Percentiles rank a stretch among this genome's conserved stretches.
phyloP scores from a whole-genome alignment of 2,888 invertebrate genomes.

The Drosophila limbata region DNA sequence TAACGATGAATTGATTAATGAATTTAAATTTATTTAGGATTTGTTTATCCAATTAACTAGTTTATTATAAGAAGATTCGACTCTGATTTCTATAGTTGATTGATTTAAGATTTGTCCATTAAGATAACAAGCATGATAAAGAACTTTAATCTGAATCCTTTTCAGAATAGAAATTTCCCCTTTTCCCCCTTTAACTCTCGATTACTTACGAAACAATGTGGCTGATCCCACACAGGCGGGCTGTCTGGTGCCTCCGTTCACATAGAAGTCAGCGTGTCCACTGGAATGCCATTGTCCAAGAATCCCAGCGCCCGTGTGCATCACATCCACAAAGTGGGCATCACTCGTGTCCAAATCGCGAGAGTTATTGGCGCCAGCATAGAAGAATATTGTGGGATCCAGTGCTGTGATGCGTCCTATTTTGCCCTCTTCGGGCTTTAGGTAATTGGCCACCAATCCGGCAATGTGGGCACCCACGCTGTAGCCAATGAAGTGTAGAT shows the following conservation, averaged over 20 bases:
- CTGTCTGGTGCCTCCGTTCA: constrained; percentile 94
- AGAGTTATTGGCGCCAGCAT: constrained; percentile 92
- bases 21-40: too few species aligned
- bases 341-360: constrained; percentile 92
- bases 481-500: constrained; percentile 93
- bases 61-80: too few species aligned
- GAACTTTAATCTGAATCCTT: too few species aligned
- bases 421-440: constrained; percentile 89
- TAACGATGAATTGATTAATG: too few species aligned
- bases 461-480: constrained; percentile 95
- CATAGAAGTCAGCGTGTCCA: constrained; percentile 95
- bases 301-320: constrained; percentile 95
- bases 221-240: constrained; percentile 94
- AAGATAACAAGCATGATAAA: too few species aligned
- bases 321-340: constrained; percentile 92
- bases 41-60: too few species aligned
- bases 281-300: constrained; percentile 95
- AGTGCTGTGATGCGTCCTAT: constrained; percentile 94
- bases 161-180: too few species aligned
- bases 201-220: constrained; percentile 91
- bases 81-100: too few species aligned
- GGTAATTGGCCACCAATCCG: constrained; percentile 92
- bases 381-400: constrained; percentile 94
- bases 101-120: too few species aligned
- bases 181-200: neutral